Evolutionary conservation across 2,113 vertebrate species (phyloP), one percentile per base, ranked within the genome.

Genomic region (Hoplias malabaricus): DNA sequence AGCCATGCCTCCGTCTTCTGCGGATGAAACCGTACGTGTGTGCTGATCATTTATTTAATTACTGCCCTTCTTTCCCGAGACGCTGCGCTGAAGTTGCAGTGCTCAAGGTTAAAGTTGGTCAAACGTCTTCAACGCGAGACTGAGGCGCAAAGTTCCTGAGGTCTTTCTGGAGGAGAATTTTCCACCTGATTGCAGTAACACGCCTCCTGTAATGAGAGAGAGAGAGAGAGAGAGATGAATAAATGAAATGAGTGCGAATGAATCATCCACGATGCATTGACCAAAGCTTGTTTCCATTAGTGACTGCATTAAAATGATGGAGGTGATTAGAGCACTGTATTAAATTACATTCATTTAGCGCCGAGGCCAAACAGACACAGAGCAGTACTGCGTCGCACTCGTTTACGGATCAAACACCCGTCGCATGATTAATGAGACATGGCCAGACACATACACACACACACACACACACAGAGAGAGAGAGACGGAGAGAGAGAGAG

Each of bases 381-480:
- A 53, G 25, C 46, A 5, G 31, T 59, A 21, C 38, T 23, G 57
- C 53, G 6, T 4, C 5, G 69, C 13, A 19, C 46, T 57, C 19
- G 5, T 46, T 27, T 63, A 48, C 46, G 25, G 25, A 27, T 46
- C 3, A 19, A 19, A 59, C 50, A 27, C 36, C 48, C 71, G 86
- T 85, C 82, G 83, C 80, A 84, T 83, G 86, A 5, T 53, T 75
- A 62, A 38, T 63, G 59, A 27, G 6, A 70, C 23, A 84, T 76
- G 38, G 56, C 5, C 46, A n/a, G n/a, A n/a, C n/a, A n/a, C n/a
- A n/a, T n/a, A n/a, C n/a, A n/a, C n/a, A n/a, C n/a, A n/a, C n/a
- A n/a, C n/a, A n/a, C n/a, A n/a, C n/a, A n/a, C n/a, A 43, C 23
- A 25, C 10, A 57, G 25, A 46, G n/a, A 73, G n/a, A 66, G 61